Conservation (phyloP, 2,113 vertebrate genomes). For the Hemiscyllium ocellatum region DNA sequence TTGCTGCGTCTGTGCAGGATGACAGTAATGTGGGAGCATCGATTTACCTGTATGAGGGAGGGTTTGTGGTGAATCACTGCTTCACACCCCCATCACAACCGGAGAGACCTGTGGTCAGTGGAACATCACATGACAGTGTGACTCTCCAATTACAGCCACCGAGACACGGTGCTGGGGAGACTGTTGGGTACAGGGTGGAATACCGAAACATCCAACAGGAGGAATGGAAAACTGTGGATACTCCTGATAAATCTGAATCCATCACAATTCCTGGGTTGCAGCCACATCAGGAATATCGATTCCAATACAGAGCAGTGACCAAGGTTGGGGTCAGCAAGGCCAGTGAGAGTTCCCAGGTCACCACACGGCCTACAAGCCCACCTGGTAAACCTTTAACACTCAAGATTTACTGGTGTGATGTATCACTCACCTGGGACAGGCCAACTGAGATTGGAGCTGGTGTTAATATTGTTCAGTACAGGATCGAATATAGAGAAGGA, state of each 20-base stretch:
- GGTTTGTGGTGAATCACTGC: no score
- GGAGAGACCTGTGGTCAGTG: no score
- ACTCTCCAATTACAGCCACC: no score
- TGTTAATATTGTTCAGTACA: constrained; percentile 15
- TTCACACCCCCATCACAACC: no score
- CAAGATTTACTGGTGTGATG: not conserved
- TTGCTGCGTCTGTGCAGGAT: not conserved
- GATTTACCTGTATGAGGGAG: constrained; percentile 30
- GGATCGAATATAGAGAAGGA: not conserved
- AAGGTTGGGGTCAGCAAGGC: constrained; percentile 5
- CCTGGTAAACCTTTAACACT: not conserved
- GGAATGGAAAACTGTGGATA: not conserved
- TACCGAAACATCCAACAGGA: no score
- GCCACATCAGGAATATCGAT: constrained; percentile 19
- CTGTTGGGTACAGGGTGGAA: no score
- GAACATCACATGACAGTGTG: no score
- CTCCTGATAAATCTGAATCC: constrained; percentile 1
- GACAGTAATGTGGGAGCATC: not conserved
- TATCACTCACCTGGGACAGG: not conserved
- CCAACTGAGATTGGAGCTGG: constrained; percentile 32
- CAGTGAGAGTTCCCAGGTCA: not conserved
- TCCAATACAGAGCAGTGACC: constrained; percentile 10
- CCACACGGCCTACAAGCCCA: constrained; percentile 30
- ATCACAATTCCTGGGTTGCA: constrained; percentile 24
- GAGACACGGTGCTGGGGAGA: no score